Evolutionary conservation across 2,797 vertebrate species (phyloP), one percentile per base, ranked within the genome.

Genomic region (Lepilemur ruficaudatus): DNA sequence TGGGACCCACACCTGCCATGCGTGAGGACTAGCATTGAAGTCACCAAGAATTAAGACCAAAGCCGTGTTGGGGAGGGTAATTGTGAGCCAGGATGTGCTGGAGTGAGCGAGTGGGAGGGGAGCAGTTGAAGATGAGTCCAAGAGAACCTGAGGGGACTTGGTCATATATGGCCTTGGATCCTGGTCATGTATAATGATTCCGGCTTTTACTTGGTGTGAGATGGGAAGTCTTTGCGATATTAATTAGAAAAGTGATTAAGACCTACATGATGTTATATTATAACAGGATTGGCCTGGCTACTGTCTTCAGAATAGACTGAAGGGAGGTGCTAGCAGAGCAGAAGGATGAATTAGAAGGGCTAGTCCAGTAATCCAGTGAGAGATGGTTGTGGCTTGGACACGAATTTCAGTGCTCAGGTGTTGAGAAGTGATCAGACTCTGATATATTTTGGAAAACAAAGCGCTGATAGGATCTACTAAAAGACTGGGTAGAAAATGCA

Each of bases 1-100:
- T 23, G 48, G 13, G 11, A 14, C 32, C 22, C 12, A 14, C 0
- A 7, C 15, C 43, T 70, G 30, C n/a, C 17, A 43, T 3, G 1
- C 5, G 10, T 12, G 43, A 82, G 7, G 22, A 25, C 22, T 8
- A 32, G 12, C 1, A n/a, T 18, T 67, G 18, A 9, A 67, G 4
- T 67, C 63, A 67, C 63, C 32, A 4, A 67, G 63, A 67, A 35
- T 67, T 67, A 67, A 20, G 32, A 20, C 32, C 9, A 63, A 30
- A 20, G 17, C 8, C 1, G 63, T 35, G 63, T 20, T 67, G 17
- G 4, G 18, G 1, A 8, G 8, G n/a, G 63, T 67, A 67, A 20
- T 4, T n/a, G 63, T 18, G 18, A 35, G 63, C 8, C 17, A 67
- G 32, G 32, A 35, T 14, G 17, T 75, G 11, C 25, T 78, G 23